These are phyloP conservation scores for Drosophila sordidapex DNA, from an alignment of 2,888 invertebrate species.

Conservation along the genomic window DNA sequence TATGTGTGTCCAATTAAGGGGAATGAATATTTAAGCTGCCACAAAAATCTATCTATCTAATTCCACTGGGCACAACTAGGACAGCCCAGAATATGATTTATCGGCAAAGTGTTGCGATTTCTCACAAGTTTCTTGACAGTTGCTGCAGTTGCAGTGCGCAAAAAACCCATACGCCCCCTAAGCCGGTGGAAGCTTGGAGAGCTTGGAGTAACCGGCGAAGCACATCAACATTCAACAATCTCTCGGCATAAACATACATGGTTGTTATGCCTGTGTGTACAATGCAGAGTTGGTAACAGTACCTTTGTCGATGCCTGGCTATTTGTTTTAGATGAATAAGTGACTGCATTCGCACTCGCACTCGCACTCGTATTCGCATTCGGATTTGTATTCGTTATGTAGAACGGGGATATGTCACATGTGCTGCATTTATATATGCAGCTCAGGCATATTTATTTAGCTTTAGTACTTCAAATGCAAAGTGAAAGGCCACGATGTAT, in stretches of 20 bases:
- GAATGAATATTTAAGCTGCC: neutral
- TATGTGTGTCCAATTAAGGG: neutral
- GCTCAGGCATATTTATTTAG: constrained; percentile 54
- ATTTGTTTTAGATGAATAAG: constrained; percentile 61
- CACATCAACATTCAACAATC: constrained; percentile 55
- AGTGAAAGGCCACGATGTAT: constrained; percentile 79
- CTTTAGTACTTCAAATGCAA: constrained; percentile 72
- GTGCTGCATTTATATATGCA: constrained; percentile 62
- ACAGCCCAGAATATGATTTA: constrained; percentile 50
- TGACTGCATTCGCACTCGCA: constrained; percentile 33
- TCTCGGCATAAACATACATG: constrained; percentile 15
- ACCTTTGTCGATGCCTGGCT: constrained; percentile 73
- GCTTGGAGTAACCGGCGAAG: constrained; percentile 14
- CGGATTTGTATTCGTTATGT: constrained; percentile 39
- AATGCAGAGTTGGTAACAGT: constrained; percentile 44
- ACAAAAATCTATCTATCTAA: constrained; percentile 21
- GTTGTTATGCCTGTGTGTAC: neutral
- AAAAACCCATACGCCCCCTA: constrained; percentile 58
- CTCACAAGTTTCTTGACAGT: constrained; percentile 59
- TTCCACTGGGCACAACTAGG: constrained; percentile 32
- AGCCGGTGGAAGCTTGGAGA: constrained; percentile 23
- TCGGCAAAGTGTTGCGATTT: constrained; percentile 49
- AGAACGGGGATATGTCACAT: constrained; percentile 76
- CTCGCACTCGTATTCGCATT: constrained; percentile 8
- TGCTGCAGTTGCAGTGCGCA: constrained; percentile 40